phyloP scores from a whole-genome alignment of 2,888 invertebrate genomes.

The Athrips mouffetella region DNA sequence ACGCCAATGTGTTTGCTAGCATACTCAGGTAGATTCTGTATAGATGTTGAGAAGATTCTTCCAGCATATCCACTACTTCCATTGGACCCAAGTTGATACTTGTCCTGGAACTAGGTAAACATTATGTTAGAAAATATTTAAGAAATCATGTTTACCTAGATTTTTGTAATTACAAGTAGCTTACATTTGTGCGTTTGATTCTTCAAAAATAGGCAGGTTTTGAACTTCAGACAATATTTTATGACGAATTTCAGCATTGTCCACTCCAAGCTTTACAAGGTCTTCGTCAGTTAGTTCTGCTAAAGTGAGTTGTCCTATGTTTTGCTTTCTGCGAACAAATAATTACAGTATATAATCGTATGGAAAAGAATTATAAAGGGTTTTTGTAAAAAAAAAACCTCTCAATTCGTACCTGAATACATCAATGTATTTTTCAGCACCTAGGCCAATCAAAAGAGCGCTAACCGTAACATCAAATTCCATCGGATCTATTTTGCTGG shows the following conservation, averaged over 20 bases:
- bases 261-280: constrained; percentile 59
- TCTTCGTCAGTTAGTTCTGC: constrained; percentile 65
- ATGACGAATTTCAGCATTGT: constrained; percentile 49
- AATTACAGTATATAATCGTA: neutral
- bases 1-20: constrained; percentile 53
- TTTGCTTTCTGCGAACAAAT: constrained; percentile 45
- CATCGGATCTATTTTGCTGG: constrained; percentile 50
- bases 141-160: neutral
- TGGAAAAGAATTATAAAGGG: neutral
- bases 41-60: constrained; percentile 63
- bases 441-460: constrained; percentile 56
- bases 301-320: constrained; percentile 65
- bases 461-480: constrained; percentile 61
- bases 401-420: constrained; percentile 61
- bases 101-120: constrained; percentile 26
- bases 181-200: constrained; percentile 33
- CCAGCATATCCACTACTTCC: constrained; percentile 58
- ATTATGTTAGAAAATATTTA: neutral
- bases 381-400: too few relatives aligned
- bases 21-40: constrained; percentile 64
- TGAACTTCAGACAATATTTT: constrained; percentile 57
- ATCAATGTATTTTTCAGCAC: constrained; percentile 64
- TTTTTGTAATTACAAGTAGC: constrained; percentile 5
- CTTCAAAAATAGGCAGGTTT: constrained; percentile 60
- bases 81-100: constrained; percentile 38